Base-by-base conservation (phyloP, 2,888 invertebrate genomes). In the Isoperla grammatica region DNA sequence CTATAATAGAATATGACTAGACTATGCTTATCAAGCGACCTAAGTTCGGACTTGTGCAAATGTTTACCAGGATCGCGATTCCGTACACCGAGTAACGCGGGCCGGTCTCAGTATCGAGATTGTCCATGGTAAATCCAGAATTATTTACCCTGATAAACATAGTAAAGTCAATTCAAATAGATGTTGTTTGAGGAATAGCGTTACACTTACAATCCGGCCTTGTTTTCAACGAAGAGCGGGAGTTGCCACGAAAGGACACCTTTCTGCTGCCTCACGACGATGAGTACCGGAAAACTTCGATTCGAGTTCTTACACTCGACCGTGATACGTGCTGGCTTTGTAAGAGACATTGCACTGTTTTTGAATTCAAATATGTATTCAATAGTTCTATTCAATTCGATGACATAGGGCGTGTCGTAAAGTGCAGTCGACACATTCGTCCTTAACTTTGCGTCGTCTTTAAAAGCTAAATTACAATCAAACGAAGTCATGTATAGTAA, bases 201-300 rank as follows among this genome's bases (percentile, higher is more conserved):
- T n/a, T n/a, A n/a, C 37, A 67, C 68, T 66, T 66, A 74, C 73
- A 61, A 64, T 58, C 70, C 67, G 11, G 64, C 65, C 13, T 69
- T 67, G n/a, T 68, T 73, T 59, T 79, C 80, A 0, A 88, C 79
- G 50, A 81, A 67, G 67, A 87, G 76, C 0, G 90, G 91, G 8
- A 91, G 76, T 69, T 87, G 85, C 90, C 90, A 91, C 0, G 90
- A 89, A 60, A 88, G 75, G 1, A 90, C 85, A 50, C 86, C 85
- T 70, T 82, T 82, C 65, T 85, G 85, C 71, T 91, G 88, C 43
- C 86, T 74, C 0, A 87, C 86, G 0, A 89, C 88, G 59, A 90
- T 80, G 65, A 90, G 79, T 4, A 90, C 73, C 0, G 90, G 90
- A 64, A 78, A 79, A 0, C 79, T 76, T 35, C 74, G 70, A 54